A percentile compares a stretch with the other conserved stretches of the same genome.
These are phyloP conservation scores for Lepisosteus osseus DNA, from an alignment of 2,113 vertebrate species.

Conservation along the genomic window DNA sequence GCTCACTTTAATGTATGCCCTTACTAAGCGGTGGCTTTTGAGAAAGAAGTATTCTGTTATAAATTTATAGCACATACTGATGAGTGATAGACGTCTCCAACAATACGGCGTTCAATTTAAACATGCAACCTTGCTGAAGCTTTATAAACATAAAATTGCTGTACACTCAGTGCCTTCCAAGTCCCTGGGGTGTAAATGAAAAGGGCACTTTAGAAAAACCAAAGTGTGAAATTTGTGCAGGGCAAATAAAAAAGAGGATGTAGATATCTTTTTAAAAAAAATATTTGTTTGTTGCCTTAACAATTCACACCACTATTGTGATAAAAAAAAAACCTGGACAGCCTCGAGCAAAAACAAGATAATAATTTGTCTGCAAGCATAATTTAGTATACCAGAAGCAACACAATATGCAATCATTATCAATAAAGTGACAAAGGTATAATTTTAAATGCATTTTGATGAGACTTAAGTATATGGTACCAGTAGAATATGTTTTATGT, in stretches of 20 bases:
- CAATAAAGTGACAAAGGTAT: slow-evolving; percentile 12
- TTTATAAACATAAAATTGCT: slow-evolving; percentile 5
- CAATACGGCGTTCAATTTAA: neutral
- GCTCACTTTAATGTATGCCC: too few relatives aligned
- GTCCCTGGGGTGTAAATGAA: slow-evolving; percentile 50
- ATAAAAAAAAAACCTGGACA: slow-evolving; percentile 46
- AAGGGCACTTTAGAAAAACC: slow-evolving; percentile 40
- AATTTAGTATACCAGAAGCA: slow-evolving; percentile 25
- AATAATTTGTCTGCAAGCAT: slow-evolving; percentile 37
- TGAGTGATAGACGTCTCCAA: too few relatives aligned
- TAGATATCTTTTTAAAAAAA: slow-evolving; percentile 22
- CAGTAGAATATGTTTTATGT: neutral
- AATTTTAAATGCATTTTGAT: slow-evolving; percentile 7
- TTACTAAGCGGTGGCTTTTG: too few relatives aligned
- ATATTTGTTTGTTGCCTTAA: slow-evolving; percentile 27
- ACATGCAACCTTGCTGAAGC: neutral
- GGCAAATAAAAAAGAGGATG: slow-evolving; percentile 28
- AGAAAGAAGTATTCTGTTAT: too few relatives aligned
- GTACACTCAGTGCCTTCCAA: slow-evolving; percentile 35
- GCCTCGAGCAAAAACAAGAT: slow-evolving; percentile 31
- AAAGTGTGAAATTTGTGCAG: slow-evolving; percentile 18
- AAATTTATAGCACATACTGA: too few relatives aligned
- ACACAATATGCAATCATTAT: slow-evolving; percentile 23
- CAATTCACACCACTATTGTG: slow-evolving; percentile 34
- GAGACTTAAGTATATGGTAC: neutral